phyloP scores from a whole-genome alignment of 2,888 invertebrate species.

The Muschampia plurimacula region DNA sequence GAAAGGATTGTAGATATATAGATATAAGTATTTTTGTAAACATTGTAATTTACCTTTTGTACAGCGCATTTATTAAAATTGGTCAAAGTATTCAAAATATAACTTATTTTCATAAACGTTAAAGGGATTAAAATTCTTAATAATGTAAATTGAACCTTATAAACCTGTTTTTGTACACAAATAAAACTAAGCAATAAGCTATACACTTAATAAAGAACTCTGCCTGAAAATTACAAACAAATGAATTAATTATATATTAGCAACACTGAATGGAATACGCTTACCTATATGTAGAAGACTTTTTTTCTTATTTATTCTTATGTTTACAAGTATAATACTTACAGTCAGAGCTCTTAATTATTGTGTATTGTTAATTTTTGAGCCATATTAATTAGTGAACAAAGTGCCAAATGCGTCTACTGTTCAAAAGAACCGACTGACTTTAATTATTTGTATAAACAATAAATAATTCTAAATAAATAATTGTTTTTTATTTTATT shows the following conservation, averaged over 20 bases:
- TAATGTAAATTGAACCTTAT: not conserved
- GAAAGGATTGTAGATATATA: conserved; percentile 45
- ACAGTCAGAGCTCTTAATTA: conserved; percentile 55
- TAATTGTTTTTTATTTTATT: conserved; percentile 36
- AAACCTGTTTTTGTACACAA: not conserved
- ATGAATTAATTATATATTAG: conserved; percentile 7
- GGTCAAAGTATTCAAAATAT: not conserved
- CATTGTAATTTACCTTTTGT: conserved; percentile 42
- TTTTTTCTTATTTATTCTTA: conserved; percentile 7
- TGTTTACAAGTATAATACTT: conserved; percentile 21
- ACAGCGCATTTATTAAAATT: conserved; percentile 42
- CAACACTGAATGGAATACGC: conserved; percentile 26
- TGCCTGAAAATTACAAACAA: conserved; percentile 10
- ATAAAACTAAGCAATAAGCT: not conserved
- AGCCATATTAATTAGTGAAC: conserved; percentile 82
- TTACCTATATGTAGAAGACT: conserved; percentile 15
- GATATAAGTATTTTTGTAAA: conserved; percentile 40
- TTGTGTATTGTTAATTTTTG: conserved; percentile 47
- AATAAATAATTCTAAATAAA: conserved; percentile 59
- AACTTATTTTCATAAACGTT: conserved; percentile 12
- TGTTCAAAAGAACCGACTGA: conserved; percentile 81
- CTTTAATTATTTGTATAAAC: conserved; percentile 59
- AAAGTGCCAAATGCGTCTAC: conserved; percentile 83
- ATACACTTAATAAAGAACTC: conserved; percentile 30
- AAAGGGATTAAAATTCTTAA: not conserved